Evolutionary conservation across 2,888 invertebrate genomes (phyloP).

Genomic region (Zelleria hepariella): DNA sequence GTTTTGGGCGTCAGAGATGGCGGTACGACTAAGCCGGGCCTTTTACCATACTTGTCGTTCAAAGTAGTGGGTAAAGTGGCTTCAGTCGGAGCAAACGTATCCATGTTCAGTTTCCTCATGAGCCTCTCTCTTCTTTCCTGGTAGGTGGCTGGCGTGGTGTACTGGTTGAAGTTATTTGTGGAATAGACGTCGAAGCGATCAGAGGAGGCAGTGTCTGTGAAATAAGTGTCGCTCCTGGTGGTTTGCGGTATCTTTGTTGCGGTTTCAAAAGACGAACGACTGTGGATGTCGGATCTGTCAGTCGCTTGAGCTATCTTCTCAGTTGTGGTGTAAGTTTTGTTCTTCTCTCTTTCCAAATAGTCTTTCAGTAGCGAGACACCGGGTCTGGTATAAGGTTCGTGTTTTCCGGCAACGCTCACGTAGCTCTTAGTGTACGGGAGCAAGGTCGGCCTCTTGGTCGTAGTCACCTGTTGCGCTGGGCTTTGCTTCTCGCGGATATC

Average conservation of each 20-base stretch:
- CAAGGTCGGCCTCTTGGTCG: conserved; percentile 54
- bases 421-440: conserved; percentile 57
- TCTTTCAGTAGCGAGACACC: conserved; percentile 54
- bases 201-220: conserved; percentile 35
- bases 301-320: conserved; percentile 34
- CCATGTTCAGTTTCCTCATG: conserved; percentile 77
- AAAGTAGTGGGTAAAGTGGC: conserved; percentile 47
- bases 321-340: conserved; percentile 35
- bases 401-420: conserved; percentile 32
- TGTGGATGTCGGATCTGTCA: conserved; percentile 28
- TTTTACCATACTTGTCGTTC: conserved; percentile 60
- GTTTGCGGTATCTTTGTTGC: conserved; percentile 55
- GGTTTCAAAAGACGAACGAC: conserved; percentile 39
- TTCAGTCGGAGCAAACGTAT: conserved; percentile 54
- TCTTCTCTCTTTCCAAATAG: conserved; percentile 53
- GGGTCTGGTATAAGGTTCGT: conserved; percentile 61
- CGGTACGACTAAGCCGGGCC: conserved; percentile 78
- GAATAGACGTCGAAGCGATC: conserved; percentile 37
- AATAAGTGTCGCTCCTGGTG: conserved; percentile 28
- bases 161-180: conserved; percentile 27
- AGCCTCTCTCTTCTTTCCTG: conserved; percentile 79
- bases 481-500: conserved; percentile 43
- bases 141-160: conserved; percentile 55
- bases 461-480: conserved; percentile 14
- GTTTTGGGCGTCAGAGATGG: conserved; percentile 84